Conservation (phyloP, 2,888 invertebrate genomes). For the Cataglyphis altisquamis region DNA sequence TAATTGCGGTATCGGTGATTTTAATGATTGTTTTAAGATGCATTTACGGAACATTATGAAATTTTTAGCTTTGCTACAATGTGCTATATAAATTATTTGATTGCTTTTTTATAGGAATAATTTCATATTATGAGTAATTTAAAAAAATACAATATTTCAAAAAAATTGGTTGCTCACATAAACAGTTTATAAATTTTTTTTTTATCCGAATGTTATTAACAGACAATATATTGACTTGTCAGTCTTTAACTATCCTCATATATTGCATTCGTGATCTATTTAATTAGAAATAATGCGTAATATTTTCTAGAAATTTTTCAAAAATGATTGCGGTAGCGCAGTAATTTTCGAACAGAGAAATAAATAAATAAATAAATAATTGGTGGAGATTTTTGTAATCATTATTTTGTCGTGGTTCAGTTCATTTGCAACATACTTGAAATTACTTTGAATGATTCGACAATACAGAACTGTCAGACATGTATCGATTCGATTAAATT, state of each 20-base stretch:
- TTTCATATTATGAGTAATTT: neutral
- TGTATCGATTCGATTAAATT: constrained; percentile 71
- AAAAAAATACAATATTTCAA: neutral
- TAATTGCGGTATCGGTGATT: constrained; percentile 31
- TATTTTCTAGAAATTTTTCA: constrained; percentile 22
- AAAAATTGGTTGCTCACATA: neutral
- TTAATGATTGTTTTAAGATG: neutral
- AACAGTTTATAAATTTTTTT: neutral
- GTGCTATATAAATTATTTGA: neutral
- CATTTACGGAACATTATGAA: neutral
- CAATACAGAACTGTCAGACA: constrained; percentile 63
- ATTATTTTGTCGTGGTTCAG: constrained; percentile 55
- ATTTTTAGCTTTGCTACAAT: neutral
- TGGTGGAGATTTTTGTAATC: constrained; percentile 14
- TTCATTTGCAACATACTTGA: constrained; percentile 53
- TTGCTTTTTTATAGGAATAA: neutral
- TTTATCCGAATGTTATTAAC: neutral
- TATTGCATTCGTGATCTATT: neutral
- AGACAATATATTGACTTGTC: neutral
- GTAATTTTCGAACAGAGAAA: constrained; percentile 20
- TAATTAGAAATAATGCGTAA: neutral
- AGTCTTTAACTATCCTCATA: neutral
- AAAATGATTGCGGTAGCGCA: constrained; percentile 15
- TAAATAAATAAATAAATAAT: neutral
- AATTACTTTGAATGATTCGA: constrained; percentile 65